Conservation (phyloP, 2,113 vertebrate genomes). For the Mormyrus lacerda region DNA sequence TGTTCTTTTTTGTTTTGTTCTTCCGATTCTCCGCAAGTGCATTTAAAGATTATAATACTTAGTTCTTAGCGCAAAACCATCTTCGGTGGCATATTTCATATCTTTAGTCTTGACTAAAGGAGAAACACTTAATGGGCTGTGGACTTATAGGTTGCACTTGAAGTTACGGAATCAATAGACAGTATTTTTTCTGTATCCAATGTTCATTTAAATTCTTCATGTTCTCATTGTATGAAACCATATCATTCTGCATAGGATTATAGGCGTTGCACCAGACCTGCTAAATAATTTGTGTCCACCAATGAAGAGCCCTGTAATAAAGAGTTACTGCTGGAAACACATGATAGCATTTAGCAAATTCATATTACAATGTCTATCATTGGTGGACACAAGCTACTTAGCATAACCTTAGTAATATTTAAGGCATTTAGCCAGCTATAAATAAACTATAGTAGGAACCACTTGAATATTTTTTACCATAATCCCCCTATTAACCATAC, state of each 20-base stretch:
- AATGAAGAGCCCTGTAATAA: neutral
- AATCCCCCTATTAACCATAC: neutral
- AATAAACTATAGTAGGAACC: neutral
- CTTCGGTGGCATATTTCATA: neutral
- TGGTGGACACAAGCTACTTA: neutral
- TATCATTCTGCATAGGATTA: neutral
- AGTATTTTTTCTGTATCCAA: neutral
- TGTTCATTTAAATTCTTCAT: neutral
- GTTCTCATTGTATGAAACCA: neutral
- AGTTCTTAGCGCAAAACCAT: neutral
- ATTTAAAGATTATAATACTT: neutral
- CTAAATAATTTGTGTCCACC: neutral
- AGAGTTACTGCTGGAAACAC: neutral
- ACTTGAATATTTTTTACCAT: neutral
- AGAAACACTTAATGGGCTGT: neutral
- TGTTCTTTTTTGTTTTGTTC: neutral
- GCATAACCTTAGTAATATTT: neutral
- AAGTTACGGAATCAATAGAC: neutral
- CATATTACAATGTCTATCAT: neutral
- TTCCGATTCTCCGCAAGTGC: neutral
- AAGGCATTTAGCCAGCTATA: neutral
- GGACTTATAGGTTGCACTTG: neutral
- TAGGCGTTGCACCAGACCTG: neutral
- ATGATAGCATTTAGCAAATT: neutral
- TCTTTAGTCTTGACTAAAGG: neutral